Conservation (phyloP, 2,888 invertebrate genomes). For the Steromphala cineraria region DNA sequence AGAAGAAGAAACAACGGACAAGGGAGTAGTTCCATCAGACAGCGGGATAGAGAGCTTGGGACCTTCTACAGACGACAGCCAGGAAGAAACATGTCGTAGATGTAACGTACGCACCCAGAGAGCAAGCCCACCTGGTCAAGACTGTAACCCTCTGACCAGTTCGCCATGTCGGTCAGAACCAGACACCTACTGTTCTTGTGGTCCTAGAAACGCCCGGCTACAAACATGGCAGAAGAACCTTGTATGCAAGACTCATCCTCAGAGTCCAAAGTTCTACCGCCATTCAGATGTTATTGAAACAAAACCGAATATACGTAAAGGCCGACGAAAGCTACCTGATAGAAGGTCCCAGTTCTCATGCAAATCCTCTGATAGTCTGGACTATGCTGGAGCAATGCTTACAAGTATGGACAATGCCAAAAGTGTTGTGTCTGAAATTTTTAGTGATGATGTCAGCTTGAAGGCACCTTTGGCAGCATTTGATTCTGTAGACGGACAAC, state of each 20-base stretch:
- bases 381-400: slow-evolving; percentile 49
- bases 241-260: slow-evolving; percentile 28
- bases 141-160: slow-evolving; percentile 22
- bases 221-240: slow-evolving; percentile 10
- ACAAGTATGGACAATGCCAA: slow-evolving; percentile 56
- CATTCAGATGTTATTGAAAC: slow-evolving; percentile 53
- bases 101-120: slow-evolving; percentile 23
- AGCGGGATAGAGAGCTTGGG: slow-evolving; percentile 59
- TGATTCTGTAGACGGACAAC: slow-evolving; percentile 57
- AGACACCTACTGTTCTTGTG: slow-evolving; percentile 40
- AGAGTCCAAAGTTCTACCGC: slow-evolving; percentile 41
- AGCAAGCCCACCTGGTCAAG: slow-evolving; percentile 28
- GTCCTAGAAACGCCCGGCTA: slow-evolving; percentile 30
- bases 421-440: slow-evolving; percentile 58
- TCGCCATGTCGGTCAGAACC: background rate
- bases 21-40: slow-evolving; percentile 56
- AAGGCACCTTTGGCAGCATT: slow-evolving; percentile 61
- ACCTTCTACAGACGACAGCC: slow-evolving; percentile 22
- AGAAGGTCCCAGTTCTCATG: slow-evolving; percentile 55
- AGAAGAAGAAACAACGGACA: slow-evolving; percentile 22
- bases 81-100: slow-evolving; percentile 12
- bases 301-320: slow-evolving; percentile 43
- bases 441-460: slow-evolving; percentile 57
- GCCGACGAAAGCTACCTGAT: background rate
- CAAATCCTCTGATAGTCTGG: slow-evolving; percentile 63